Base-by-base conservation (phyloP, 2,113 vertebrate genomes). In the Mystacornis crossleyi region DNA sequence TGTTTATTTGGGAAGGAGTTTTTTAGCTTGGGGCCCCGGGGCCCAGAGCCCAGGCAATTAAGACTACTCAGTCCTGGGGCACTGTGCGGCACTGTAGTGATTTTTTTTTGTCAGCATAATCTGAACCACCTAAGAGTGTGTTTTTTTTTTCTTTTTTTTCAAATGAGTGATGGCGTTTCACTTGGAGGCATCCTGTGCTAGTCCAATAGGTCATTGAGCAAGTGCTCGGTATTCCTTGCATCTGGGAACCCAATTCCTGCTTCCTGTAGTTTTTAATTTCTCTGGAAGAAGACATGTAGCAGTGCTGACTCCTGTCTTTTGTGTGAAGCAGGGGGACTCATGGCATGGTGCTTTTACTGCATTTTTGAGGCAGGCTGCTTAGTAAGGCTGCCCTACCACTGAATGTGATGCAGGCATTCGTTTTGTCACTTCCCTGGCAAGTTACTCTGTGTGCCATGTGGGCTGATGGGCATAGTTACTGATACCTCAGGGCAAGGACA, bases 61-160 rank as follows among this genome's bases (percentile, higher is more conserved):
- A 45, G 28, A n/a, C 47, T 50, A 29, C 50, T 83, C 4, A 43
- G 51, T 62, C 38, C 70, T 48, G 45, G 47, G 64, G 69, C 71
- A 60, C 31, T 67, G 51, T 75, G 67, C 85, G 77, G 79, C 28
- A 11, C 34, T 34, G 18, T 29, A 36, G 47, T 53, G 67, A n/a
- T n/a, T 96, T 90, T 79, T 74, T 90, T 25, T 20, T 55, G 36
- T 92, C 86, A 94, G 82, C 72, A 24, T 48, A 58, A 69, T 77
- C 75, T 67, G 34, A 89, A 69, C 24, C 40, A 31, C 51, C 55
- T 36, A 47, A 67, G 36, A 61, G 38, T 57, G 50, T 70, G n/a
- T 28, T 75, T 73, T 65, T 73, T 65, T 75, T 53, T 53, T 17
- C 38, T 38, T 65, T 80, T 71, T 60, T 89, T 62, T 33, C 54